Percentiles rank a stretch among this genome's conserved stretches.
Conservation (phyloP, 1,140 invertebrate species). For the Drosophila santomea region DNA sequence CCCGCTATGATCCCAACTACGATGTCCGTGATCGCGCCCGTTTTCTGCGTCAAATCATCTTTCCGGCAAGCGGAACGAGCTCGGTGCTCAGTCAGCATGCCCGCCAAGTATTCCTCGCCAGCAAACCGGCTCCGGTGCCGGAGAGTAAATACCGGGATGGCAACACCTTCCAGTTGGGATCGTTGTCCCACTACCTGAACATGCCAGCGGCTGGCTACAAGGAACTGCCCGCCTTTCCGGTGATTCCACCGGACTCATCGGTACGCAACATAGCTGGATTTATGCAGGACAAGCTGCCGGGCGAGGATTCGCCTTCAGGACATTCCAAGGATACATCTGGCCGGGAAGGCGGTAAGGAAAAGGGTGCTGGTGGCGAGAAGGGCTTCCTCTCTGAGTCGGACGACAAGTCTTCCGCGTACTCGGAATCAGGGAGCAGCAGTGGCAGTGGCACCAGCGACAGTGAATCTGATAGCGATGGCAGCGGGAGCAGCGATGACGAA, state of each 20-base stretch:
- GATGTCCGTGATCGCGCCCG: conserved; percentile 98
- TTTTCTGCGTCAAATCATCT: conserved; percentile 93
- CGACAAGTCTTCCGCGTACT: conserved; percentile 68
- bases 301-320: conserved; percentile 23
- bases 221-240: conserved; percentile 94
- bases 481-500: conserved; percentile 50
- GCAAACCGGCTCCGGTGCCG: conserved; percentile 96
- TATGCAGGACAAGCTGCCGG: conserved; percentile 58
- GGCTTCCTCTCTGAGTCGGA: conserved; percentile 82
- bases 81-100: conserved; percentile 89
- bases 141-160: conserved; percentile 89
- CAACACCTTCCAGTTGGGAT: conserved; percentile 96
- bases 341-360: conserved; percentile 31
- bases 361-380: conserved; percentile 54
- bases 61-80: conserved; percentile 86
- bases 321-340: conserved; percentile 20
- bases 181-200: conserved; percentile 97
- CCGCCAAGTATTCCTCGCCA: conserved; percentile 94
- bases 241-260: conserved; percentile 89
- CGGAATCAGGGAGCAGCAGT: conserved; percentile 57
- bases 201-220: conserved; percentile 93
- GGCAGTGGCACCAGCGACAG: conserved; percentile 60
- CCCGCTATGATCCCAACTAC: conserved; percentile 99
- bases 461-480: conserved; percentile 58
- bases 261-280: conserved; percentile 91